Percentiles rank a stretch among this genome's conserved stretches.
Conservation (phyloP, 2,113 vertebrate species). For the Phocoena sinus region DNA sequence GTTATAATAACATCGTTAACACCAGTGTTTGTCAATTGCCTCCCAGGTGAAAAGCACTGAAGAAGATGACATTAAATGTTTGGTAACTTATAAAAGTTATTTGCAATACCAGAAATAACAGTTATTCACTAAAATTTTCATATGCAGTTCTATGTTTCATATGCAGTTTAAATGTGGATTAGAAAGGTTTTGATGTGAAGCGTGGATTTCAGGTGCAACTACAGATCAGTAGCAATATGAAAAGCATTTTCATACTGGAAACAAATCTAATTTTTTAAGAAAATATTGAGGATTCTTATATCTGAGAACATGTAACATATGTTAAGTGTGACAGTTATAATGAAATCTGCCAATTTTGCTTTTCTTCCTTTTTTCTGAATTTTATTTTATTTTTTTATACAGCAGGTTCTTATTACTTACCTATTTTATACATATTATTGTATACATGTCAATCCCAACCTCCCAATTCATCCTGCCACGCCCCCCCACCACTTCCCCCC, state of each 20-base stretch:
- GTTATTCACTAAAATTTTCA: not conserved
- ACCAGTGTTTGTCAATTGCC: not conserved
- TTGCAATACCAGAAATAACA: not conserved
- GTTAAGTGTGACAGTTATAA: not conserved
- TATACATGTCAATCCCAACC: no score
- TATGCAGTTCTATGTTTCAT: not conserved
- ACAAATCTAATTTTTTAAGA: not conserved
- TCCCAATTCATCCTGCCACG: no score
- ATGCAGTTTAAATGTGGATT: not conserved
- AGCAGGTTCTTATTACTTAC: no score
- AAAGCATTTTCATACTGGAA: not conserved
- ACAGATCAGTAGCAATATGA: not conserved
- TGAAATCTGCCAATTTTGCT: not conserved
- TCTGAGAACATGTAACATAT: not conserved
- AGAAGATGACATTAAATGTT: not conserved
- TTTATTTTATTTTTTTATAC: no score
- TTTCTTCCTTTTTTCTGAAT: not conserved
- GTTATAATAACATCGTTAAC: not conserved
- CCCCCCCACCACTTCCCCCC: accelerated
- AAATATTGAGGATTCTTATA: not conserved
- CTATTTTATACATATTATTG: no score
- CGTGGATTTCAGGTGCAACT: not conserved
- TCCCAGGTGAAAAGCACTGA: not conserved
- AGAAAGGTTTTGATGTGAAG: not conserved
- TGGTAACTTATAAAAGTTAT: not conserved